Conservation (phyloP, 2,113 vertebrate genomes). For the Crocuta crocuta region DNA sequence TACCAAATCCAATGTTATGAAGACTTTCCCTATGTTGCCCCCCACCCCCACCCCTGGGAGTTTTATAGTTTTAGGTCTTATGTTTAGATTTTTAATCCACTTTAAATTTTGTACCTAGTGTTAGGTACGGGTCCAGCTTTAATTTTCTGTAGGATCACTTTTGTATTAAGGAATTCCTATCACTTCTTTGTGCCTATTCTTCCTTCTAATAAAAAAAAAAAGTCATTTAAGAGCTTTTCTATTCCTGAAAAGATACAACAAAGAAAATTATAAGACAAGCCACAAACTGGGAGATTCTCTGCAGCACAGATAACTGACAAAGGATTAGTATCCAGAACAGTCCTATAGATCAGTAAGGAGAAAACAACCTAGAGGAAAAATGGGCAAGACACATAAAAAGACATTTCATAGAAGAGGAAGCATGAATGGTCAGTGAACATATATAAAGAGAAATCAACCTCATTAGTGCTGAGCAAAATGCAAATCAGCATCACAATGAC, state of each 20-base stretch:
- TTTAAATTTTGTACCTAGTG: neutral
- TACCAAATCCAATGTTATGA: neutral
- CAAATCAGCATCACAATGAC: neutral
- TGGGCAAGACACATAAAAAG: neutral
- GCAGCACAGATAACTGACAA: neutral
- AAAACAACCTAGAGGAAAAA: neutral
- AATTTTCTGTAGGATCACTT: neutral
- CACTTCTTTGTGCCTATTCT: neutral
- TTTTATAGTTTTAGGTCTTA: neutral
- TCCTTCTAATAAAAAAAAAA: neutral
- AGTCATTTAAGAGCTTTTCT: neutral
- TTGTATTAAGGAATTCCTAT: neutral
- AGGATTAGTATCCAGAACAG: neutral
- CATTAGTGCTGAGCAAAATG: neutral
- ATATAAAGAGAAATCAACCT: neutral
- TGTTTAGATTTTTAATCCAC: neutral
- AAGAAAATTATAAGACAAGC: conserved; percentile 22
- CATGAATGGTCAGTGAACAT: neutral
- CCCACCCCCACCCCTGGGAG: neutral
- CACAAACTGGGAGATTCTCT: neutral
- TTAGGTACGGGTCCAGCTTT: neutral
- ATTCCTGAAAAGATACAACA: conserved; percentile 30
- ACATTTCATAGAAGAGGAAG: neutral
- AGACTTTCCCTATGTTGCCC: neutral
- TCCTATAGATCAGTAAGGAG: neutral